Evolutionary conservation across 2,888 invertebrate genomes (phyloP), one percentile per base, ranked within the genome.

Genomic region (Heliconius ismenius): DNA sequence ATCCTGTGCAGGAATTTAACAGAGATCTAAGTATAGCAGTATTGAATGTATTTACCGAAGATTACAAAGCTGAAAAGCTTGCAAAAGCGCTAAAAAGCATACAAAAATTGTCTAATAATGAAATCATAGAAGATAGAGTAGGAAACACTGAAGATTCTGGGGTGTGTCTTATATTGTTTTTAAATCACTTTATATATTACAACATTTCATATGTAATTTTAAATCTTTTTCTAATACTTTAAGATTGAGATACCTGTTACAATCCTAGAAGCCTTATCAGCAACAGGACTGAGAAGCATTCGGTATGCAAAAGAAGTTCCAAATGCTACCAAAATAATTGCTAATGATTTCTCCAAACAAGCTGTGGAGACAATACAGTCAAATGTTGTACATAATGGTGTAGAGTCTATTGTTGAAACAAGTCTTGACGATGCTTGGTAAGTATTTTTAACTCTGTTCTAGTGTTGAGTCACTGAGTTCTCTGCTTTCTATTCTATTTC

Each of bases 1-100:
- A 99, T 92, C 98, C 99, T 0, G 99, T 99, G 1, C 99, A 99
- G 90, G 98, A 99, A 90, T 99, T 99, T 86, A 99, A 99, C 89
- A 95, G 99, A 81, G 99, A 99, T 92, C 92, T 99, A 73, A 97
- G 98, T 86, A 95, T 97, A 83, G 95, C 96, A 9, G 97, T 97
- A 0, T 88, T 98, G 32, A 95, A 95, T 77, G 93, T 96, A n/a
- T 97, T 96, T 86, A 94, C 95, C 11, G 91, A 95, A 82, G 94
- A 95, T 32, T 92, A 90, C 83, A 92, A 84, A 80, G 82, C 82
- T 58, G 92, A 90, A 68, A 89, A 88, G 79, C 76, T 83, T 9
- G 83, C 83, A 68, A 85, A 82, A 76, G 82, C 80, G 24, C 84
- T 84, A 39, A 87, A 89, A 75, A 88, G 80, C 76, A 78, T 68